Evolutionary conservation across 2,888 invertebrate species (phyloP).

Genomic region (Agrotis clavis): DNA sequence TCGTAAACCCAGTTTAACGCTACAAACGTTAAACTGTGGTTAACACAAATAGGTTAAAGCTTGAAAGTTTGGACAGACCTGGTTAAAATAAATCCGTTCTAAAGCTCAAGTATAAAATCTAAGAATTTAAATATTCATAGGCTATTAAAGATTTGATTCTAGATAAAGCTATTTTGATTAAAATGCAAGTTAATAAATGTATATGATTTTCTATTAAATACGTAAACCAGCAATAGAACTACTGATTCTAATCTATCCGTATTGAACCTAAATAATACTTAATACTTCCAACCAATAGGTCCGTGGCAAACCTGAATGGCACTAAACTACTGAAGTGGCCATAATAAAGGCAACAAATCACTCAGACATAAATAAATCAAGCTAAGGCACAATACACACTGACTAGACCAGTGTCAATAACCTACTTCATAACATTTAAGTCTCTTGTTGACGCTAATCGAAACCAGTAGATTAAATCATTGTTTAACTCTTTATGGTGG

Average conservation of each 20-base stretch:
- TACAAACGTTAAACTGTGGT: conserved; percentile 56
- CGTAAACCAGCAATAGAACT: conserved; percentile 4
- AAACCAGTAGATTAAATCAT: conserved; percentile 48
- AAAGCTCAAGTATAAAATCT: neutral
- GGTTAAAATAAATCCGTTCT: conserved; percentile 8
- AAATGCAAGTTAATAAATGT: conserved; percentile 36
- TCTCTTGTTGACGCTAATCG: conserved; percentile 50
- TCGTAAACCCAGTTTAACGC: conserved; percentile 66
- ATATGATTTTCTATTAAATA: conserved; percentile 13
- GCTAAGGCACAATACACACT: conserved; percentile 22
- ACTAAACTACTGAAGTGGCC: conserved; percentile 29
- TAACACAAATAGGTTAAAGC: conserved; percentile 55
- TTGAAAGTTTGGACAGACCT: conserved; percentile 43
- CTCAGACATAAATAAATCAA: conserved; percentile 47
- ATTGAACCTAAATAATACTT: conserved; percentile 31
- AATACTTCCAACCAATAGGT: conserved; percentile 3
- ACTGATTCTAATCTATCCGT: conserved; percentile 22
- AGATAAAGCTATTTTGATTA: neutral
- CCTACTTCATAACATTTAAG: conserved; percentile 28
- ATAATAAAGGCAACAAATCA: conserved; percentile 48
- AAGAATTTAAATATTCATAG: conserved; percentile 20
- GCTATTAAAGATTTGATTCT: conserved; percentile 5
- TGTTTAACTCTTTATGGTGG: conserved; percentile 50
- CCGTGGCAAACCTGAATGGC: conserved; percentile 22
- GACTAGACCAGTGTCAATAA: conserved; percentile 44